Percentiles rank a stretch among this genome's conserved stretches.
Evolutionary conservation across 1,140 invertebrate genomes (phyloP).

Genomic region (Zaprionus vittiger): DNA sequence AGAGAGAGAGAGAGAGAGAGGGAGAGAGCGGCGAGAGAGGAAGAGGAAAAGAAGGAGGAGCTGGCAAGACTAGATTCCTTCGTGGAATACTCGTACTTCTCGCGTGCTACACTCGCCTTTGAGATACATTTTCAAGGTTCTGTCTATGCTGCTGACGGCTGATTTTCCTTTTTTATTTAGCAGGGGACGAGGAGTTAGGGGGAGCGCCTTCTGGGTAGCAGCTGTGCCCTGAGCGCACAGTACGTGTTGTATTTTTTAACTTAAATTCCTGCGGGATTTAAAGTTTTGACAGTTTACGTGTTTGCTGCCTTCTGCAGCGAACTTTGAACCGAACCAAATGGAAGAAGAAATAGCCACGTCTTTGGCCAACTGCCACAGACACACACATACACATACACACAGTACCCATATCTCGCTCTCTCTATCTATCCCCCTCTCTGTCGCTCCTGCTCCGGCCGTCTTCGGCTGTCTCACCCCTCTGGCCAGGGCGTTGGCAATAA

Average conservation of each 20-base stretch:
- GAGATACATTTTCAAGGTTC: slow-evolving; percentile 79
- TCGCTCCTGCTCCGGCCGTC: not conserved
- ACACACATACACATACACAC: slow-evolving; percentile 23
- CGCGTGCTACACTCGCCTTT: slow-evolving; percentile 7
- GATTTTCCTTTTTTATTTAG: slow-evolving; percentile 34
- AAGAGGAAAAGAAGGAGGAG: not conserved
- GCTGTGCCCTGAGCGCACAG: slow-evolving; percentile 63
- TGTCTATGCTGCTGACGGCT: slow-evolving; percentile 42
- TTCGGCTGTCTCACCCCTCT: slow-evolving; percentile 50
- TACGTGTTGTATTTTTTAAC: slow-evolving; percentile 83
- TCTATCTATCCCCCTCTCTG: slow-evolving; percentile 12
- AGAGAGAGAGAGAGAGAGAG: not conserved
- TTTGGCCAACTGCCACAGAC: slow-evolving; percentile 49
- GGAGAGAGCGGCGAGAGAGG: not conserved
- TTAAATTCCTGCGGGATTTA: slow-evolving; percentile 81
- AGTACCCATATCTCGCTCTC: slow-evolving; percentile 28
- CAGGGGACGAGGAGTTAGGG: not conserved
- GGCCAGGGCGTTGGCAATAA: slow-evolving; percentile 66
- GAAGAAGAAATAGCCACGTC: slow-evolving; percentile 26
- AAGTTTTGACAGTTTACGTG: slow-evolving; percentile 83
- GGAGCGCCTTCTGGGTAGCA: slow-evolving; percentile 39
- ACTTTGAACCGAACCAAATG: slow-evolving; percentile 63
- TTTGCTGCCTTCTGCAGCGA: slow-evolving; percentile 70
- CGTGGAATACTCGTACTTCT: slow-evolving; percentile 49
- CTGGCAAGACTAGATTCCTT: slow-evolving; percentile 47